phyloP scores from a whole-genome alignment of 2,888 invertebrate genomes.

The Phasia obesa region DNA sequence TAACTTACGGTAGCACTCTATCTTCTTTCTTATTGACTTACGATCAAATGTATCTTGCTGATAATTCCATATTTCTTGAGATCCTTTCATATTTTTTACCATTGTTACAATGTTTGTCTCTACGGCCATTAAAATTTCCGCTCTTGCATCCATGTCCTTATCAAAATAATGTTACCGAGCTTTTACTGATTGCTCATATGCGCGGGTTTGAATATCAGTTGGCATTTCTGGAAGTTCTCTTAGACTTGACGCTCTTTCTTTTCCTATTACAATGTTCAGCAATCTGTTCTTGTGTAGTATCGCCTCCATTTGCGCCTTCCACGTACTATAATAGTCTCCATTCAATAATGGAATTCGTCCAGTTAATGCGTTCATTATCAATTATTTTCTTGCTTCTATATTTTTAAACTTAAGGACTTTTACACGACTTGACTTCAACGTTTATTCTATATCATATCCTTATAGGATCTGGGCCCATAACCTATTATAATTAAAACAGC shows the following conservation, averaged over 20 bases:
- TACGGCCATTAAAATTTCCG: slow-evolving; percentile 23
- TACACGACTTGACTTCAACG: not conserved
- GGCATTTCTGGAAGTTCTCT: not conserved
- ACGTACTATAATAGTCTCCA: slow-evolving; percentile 12
- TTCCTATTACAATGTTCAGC: not conserved
- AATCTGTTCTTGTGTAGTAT: not conserved
- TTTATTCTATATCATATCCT: not conserved
- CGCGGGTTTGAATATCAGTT: not conserved
- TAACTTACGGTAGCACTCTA: slow-evolving; percentile 44
- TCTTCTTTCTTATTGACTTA: slow-evolving; percentile 30
- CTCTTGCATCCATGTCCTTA: slow-evolving; percentile 33
- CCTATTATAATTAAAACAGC: slow-evolving; percentile 12
- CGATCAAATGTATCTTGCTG: slow-evolving; percentile 37
- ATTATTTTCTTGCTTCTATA: not conserved
- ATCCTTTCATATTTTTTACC: slow-evolving; percentile 27
- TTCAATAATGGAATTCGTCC: slow-evolving; percentile 7
- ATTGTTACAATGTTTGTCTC: slow-evolving; percentile 32
- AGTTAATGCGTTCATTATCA: not conserved
- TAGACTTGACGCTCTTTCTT: not conserved
- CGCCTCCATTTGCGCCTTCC: slow-evolving; percentile 18
- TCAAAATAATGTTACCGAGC: not conserved
- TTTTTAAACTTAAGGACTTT: no score
- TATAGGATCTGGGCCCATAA: slow-evolving; percentile 5
- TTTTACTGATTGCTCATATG: not conserved
- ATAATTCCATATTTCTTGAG: slow-evolving; percentile 15